Conservation (phyloP, 1,140 invertebrate genomes). For the Coenobita brevimanus region DNA sequence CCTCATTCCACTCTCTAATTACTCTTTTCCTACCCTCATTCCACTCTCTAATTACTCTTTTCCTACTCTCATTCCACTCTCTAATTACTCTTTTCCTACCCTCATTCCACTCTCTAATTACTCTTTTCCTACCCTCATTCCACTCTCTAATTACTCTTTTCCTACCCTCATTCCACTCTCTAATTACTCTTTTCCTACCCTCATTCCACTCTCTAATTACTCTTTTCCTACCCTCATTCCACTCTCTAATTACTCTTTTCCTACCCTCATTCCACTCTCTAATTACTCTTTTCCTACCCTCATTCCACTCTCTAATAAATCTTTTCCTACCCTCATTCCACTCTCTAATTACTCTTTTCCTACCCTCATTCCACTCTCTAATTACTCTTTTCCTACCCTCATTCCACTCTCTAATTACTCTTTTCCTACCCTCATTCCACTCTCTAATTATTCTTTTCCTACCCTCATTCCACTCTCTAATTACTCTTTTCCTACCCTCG, state of each 20-base stretch:
- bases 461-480: neutral
- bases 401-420: no score
- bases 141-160: neutral
- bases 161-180: neutral
- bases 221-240: neutral
- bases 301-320: neutral
- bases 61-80: neutral
- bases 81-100: neutral
- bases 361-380: neutral
- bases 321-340: neutral
- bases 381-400: neutral
- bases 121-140: no score
- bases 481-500: neutral
- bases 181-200: neutral
- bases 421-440: neutral
- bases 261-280: neutral
- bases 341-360: neutral
- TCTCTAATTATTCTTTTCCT: neutral
- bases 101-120: neutral
- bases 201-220: no score
- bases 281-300: neutral
- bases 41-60: neutral
- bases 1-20: neutral
- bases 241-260: neutral
- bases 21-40: neutral